Base-by-base conservation (phyloP, 2,797 vertebrate species). In the Pseudopleuronectes americanus region DNA sequence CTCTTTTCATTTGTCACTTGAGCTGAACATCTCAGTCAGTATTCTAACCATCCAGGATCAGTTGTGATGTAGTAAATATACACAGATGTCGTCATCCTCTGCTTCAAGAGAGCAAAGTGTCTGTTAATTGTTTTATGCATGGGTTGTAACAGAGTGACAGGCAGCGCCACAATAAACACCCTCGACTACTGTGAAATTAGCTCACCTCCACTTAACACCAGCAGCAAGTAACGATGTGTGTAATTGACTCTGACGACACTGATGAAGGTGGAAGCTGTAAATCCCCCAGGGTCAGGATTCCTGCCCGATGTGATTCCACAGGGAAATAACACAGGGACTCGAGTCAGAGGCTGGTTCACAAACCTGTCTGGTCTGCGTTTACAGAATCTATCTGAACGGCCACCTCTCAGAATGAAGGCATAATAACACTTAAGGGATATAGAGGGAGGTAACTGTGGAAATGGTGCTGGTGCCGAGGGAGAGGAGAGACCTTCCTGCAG, bases 241-340 rank as follows among this genome's bases (percentile, higher is more conserved):
- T 91, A 90, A 92, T 93, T 90, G 84, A 84, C 68, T 86, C 80
- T 82, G 86, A 90, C 89, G 84, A 77, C 74, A 68, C 23, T 86
- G 86, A 91, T 88, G 74, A 87, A 76, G 64, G 80, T 57, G 55
- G 63, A 54, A 64, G 73, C 48, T 19, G 57, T 84, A 81, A 81
- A 89, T 89, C 82, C 84, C 77, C 76, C 48, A 24, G 65, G 61
- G 80, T 67, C 1, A n/a, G 67, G 77, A 59, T 70, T 77, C 65
- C 79, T 70, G 63, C 84, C 79, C 61, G 53, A 66, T 71, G 61
- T 69, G 61, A 82, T 77, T 71, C 70, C 54, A 71, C 33, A 64
- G 70, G 70, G 70, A 79, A 72, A 83, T 63, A 85, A 79, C 66
- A 48, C 53, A 57, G 33, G 45, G 57, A 74, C 64, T 81, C 45